Base-by-base conservation (phyloP, 2,888 invertebrate species). In the Itoplectis maculator region DNA sequence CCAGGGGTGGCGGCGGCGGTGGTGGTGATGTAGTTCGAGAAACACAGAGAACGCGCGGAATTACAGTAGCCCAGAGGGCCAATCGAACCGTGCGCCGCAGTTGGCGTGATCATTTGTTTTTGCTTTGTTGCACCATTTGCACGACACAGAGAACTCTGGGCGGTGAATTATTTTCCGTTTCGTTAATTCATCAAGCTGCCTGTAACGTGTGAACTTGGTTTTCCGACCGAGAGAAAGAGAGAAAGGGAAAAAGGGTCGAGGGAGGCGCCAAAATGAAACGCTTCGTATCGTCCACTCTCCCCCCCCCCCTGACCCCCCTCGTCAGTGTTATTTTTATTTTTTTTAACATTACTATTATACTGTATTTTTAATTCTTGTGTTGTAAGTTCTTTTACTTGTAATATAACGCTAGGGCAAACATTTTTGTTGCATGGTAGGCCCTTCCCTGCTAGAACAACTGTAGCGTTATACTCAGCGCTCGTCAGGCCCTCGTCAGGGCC, bases 111-210 rank as follows among this genome's bases (percentile, higher is more conserved):
- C 74, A 42, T 54, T 42, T 56, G 23, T 45, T 76, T 56, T 47
- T 75, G 35, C 66, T 56, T 54, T 18, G 54, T 66, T 63, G n/a
- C 45, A 9, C 35, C 18, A 56, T 37, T 29, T 42, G 20, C 15
- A 23, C 23, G 45, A n/a, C n/a, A n/a, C n/a, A n/a, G n/a, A n/a
- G n/a, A 13, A 29, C 35, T 13, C 40, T n/a, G n/a, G n/a, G n/a
- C 15, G 23, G 37, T 54, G 56, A 13, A 20, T 42, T 45, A 42
- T 54, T 54, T 65, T 40, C 66, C 45, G 66, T 42, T 66, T 42
- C 66, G 29, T 56, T 75, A 45, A 75, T 75, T 8, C 54, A 66
- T 75, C 54, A 15, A 40, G 42, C 51, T 42, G 29, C 54, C 29
- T 29, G 29, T 54, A 15, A 13, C 11, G 65, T 65, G 56, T 54